Evolutionary conservation across 2,797 vertebrate species (phyloP).

Genomic region (Neosalanx taihuensis): DNA sequence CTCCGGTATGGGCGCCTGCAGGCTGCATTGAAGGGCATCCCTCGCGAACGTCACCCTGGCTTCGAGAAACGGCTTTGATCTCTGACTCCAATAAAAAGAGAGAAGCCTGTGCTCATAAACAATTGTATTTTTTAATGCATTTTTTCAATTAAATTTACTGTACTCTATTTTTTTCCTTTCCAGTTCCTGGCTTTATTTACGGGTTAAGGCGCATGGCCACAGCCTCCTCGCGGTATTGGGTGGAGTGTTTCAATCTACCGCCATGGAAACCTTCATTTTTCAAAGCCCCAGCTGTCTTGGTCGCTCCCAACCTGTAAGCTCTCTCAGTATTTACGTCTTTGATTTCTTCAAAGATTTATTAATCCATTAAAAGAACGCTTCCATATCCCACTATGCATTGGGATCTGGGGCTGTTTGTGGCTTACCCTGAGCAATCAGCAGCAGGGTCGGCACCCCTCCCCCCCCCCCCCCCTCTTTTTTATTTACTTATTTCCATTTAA

Average conservation of each 20-base stretch:
- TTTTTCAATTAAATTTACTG: background rate
- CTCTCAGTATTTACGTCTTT: slow-evolving; percentile 36
- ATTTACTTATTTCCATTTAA: slow-evolving; percentile 47
- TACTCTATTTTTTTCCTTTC: background rate
- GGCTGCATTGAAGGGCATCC: slow-evolving; percentile 16
- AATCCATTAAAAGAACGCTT: slow-evolving; percentile 36
- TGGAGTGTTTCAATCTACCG: slow-evolving; percentile 5
- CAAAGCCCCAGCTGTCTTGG: slow-evolving; percentile 11
- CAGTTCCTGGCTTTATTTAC: background rate
- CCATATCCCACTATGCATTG: slow-evolving; percentile 10
- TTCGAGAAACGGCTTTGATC: background rate
- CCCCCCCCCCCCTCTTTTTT: slow-evolving; percentile 18
- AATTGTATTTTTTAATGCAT: background rate
- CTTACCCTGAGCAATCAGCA: slow-evolving; percentile 31
- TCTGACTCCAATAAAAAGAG: slow-evolving; percentile 1
- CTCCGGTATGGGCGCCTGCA: background rate
- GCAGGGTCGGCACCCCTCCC: background rate
- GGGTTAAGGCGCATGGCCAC: background rate
- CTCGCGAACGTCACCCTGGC: slow-evolving; percentile 2
- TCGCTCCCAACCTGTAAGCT: slow-evolving; percentile 13
- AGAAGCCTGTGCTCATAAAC: background rate
- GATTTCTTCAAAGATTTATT: slow-evolving; percentile 43
- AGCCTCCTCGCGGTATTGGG: background rate
- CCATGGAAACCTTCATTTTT: slow-evolving; percentile 23
- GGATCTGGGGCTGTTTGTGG: slow-evolving; percentile 24